phyloP scores from a whole-genome alignment of 2,888 invertebrate species.

The Eulithis testata region DNA sequence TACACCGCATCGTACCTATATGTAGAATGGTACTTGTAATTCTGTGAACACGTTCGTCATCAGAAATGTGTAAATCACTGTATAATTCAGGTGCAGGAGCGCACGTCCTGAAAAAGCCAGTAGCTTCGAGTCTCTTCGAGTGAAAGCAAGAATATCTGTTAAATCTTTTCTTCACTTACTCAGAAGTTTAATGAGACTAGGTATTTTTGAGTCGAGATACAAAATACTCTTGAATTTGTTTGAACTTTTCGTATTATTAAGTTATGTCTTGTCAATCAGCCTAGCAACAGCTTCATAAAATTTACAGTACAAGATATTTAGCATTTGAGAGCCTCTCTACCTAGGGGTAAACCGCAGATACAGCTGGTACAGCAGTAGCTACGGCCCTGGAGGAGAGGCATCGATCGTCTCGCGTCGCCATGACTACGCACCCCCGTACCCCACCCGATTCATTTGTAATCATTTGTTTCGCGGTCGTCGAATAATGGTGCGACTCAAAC shows the following conservation, averaged over 20 bases:
- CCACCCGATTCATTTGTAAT: slow-evolving; percentile 80
- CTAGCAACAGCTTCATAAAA: not conserved
- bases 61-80: slow-evolving; percentile 79
- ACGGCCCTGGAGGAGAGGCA: slow-evolving; percentile 49
- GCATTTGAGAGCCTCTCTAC: not conserved
- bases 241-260: too few species aligned
- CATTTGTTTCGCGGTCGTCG: slow-evolving; percentile 81
- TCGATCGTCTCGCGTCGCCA: slow-evolving; percentile 81
- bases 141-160: too few species aligned
- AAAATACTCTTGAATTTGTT: too few species aligned
- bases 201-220: too few species aligned
- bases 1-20: not conserved
- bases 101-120: too few species aligned
- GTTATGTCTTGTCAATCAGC: not conserved
- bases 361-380: slow-evolving; percentile 51
- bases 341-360: not conserved
- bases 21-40: slow-evolving; percentile 9
- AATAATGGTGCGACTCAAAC: slow-evolving; percentile 77
- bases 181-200: too few species aligned
- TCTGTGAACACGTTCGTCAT: slow-evolving; percentile 58
- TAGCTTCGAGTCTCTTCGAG: too few species aligned
- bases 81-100: slow-evolving; percentile 73
- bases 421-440: slow-evolving; percentile 58
- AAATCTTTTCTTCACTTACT: too few species aligned
- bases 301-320: not conserved